A percentile compares a stretch with the other conserved stretches of the same genome.
Evolutionary conservation across 2,113 vertebrate species (phyloP).

Genomic region (Amazona vittata): DNA sequence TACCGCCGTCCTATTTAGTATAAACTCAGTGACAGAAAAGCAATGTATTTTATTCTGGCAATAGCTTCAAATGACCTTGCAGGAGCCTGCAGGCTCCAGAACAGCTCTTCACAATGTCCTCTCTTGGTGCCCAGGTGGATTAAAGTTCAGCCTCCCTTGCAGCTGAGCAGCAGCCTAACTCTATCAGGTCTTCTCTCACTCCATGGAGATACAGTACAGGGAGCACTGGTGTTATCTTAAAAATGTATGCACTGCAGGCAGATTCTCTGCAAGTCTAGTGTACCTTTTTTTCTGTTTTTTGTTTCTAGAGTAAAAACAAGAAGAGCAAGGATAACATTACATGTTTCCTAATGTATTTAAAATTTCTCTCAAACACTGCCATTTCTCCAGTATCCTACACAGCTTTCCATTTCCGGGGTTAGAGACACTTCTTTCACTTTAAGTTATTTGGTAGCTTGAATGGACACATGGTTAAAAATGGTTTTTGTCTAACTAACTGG

Average conservation of each 20-base stretch:
- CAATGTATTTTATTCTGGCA: not conserved
- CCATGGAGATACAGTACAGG: accelerated
- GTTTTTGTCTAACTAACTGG: not conserved
- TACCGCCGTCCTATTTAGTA: not conserved
- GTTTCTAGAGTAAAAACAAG: not conserved
- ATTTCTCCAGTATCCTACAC: not conserved
- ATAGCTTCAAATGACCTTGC: not conserved
- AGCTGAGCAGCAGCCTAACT: not conserved
- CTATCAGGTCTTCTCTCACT: not conserved
- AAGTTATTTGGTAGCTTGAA: not conserved
- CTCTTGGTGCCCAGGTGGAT: no score
- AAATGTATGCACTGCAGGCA: not conserved
- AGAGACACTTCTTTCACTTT: not conserved
- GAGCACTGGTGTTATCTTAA: not conserved
- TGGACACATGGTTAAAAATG: not conserved
- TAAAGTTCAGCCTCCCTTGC: not conserved
- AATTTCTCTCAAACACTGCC: not conserved
- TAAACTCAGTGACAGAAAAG: not conserved
- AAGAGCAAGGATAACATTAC: not conserved
- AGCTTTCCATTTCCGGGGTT: not conserved
- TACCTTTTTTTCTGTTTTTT: not conserved
- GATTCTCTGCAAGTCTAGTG: not conserved
- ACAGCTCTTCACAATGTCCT: not conserved
- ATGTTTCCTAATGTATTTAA: not conserved
- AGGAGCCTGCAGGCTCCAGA: not conserved